Evolutionary conservation across 2,888 invertebrate species (phyloP).

Genomic region (Cryptosula pallasiana): DNA sequence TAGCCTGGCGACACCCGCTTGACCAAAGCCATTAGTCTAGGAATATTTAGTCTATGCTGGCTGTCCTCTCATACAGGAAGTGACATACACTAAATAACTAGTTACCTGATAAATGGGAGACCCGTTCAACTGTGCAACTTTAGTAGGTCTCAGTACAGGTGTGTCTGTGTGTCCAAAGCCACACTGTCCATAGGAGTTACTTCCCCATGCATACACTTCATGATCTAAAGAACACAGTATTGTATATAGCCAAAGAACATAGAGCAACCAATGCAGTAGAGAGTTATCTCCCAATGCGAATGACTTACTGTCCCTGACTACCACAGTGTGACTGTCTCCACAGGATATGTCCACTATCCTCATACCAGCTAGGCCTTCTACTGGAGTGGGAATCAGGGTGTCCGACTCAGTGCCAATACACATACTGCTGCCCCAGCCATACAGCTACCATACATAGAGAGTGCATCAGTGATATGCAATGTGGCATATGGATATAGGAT

Average conservation of each 20-base stretch:
- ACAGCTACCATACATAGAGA: conserved; percentile 51
- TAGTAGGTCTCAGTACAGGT: conserved; percentile 59
- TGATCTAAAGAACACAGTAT: conserved; percentile 38
- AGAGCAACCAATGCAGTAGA: too few species aligned
- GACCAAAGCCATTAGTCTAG: too few species aligned
- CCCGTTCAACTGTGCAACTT: conserved; percentile 57
- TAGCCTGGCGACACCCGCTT: too few species aligned
- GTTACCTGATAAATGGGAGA: conserved; percentile 56
- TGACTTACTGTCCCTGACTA: conserved; percentile 48
- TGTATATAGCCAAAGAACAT: too few species aligned
- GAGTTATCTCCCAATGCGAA: too few species aligned
- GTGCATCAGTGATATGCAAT: too few species aligned
- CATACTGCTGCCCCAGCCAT: conserved; percentile 63
- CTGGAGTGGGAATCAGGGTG: conserved; percentile 57
- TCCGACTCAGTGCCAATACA: conserved; percentile 56
- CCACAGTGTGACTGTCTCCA: conserved; percentile 63
- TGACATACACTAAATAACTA: too few species aligned
- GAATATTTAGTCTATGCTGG: too few species aligned
- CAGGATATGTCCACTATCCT: conserved; percentile 61
- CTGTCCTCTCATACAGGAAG: too few species aligned
- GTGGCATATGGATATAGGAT: too few species aligned
- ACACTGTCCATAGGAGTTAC: conserved; percentile 64
- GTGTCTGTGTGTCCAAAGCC: conserved; percentile 62
- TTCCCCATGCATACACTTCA: conserved; percentile 61
- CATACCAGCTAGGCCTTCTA: conserved; percentile 58